These are phyloP conservation scores for Polypedilum vanderplanki DNA, from an alignment of 1,140 invertebrate species.

Conservation along the genomic window DNA sequence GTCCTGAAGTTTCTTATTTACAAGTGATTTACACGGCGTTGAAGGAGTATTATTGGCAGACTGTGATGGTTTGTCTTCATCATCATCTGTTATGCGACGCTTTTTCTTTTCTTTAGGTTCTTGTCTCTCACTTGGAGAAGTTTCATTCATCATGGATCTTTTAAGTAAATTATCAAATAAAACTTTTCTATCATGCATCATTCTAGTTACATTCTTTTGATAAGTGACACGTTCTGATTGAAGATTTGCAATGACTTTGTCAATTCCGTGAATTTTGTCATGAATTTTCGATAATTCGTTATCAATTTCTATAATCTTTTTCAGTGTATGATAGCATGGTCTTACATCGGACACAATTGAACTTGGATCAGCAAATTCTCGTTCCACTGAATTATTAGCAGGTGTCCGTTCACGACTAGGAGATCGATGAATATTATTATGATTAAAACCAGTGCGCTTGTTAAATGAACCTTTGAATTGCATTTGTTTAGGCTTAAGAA, in stretches of 20 bases:
- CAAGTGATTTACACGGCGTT: background rate
- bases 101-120: background rate
- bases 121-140: background rate
- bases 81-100: background rate
- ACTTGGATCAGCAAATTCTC: background rate
- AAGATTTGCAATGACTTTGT: constrained; percentile 16
- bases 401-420: background rate
- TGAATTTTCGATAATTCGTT: background rate
- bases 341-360: background rate
- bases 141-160: background rate
- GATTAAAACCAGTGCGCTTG: background rate
- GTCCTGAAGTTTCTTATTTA: background rate
- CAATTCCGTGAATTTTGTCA: constrained; percentile 17
- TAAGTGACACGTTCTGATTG: background rate
- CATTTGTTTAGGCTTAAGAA: background rate
- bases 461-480: constrained; percentile 26
- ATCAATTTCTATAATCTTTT: constrained; percentile 10
- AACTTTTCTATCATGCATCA: background rate
- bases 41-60: background rate
- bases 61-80: background rate
- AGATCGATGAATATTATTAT: background rate
- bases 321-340: background rate
- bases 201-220: background rate
- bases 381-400: background rate
- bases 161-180: constrained; percentile 8